Conservation (phyloP, 2,888 invertebrate species). For the Ophion slaviceki region DNA sequence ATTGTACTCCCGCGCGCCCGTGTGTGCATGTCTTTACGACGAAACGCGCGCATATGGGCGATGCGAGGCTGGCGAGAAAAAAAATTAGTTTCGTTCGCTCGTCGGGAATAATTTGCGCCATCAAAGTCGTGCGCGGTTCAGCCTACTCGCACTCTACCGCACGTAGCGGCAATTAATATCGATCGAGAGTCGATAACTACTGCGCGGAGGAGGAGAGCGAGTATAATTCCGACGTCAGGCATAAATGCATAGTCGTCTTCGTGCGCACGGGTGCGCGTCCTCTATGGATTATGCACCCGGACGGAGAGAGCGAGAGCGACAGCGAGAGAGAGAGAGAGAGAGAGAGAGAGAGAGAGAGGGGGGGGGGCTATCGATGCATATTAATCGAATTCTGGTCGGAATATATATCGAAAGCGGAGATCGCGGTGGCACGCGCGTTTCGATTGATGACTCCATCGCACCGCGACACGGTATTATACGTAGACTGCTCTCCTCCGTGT, state of each 20-base stretch:
- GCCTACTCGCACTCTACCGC: too few relatives aligned
- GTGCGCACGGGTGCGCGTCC: slow-evolving; percentile 22
- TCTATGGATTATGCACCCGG: slow-evolving; percentile 15
- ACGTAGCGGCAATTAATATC: too few relatives aligned
- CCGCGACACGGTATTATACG: background rate
- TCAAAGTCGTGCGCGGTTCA: too few relatives aligned
- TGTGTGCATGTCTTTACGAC: too few relatives aligned
- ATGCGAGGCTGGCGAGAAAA: too few relatives aligned
- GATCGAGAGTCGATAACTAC: too few relatives aligned
- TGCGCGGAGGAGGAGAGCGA: too few relatives aligned
- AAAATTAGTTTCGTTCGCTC: too few relatives aligned
- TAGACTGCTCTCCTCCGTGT: background rate
- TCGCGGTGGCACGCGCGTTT: slow-evolving; percentile 62
- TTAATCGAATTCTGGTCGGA: slow-evolving; percentile 52
- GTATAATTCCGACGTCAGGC: background rate
- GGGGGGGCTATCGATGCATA: slow-evolving; percentile 59
- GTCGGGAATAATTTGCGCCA: too few relatives aligned
- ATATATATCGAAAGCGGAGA: slow-evolving; percentile 45
- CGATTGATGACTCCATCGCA: slow-evolving; percentile 61
- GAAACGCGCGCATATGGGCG: too few relatives aligned
- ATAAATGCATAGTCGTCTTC: background rate
- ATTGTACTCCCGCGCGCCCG: too few relatives aligned
- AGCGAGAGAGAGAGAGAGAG: background rate
- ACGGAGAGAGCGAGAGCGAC: background rate
- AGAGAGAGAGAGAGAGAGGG: background rate